Evolutionary conservation across 53 echinoderm and acorn worm species (phyloP), one percentile per base, ranked within the genome.

Genomic region (Apostichopus leukothele): DNA sequence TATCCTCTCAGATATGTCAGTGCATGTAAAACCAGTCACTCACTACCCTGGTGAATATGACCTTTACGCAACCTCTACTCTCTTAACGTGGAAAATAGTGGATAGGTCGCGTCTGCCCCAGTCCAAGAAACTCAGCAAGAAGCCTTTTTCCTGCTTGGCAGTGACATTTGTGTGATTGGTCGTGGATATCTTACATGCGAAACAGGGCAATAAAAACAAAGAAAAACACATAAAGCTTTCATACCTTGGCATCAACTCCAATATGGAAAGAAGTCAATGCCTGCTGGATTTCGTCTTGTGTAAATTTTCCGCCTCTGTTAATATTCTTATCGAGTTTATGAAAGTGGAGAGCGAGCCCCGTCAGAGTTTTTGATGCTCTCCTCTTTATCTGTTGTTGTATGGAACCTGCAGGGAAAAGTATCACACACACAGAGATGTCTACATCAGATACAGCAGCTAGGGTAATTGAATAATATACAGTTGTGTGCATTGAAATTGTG

Each of bases 291-390:
- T 98, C 99, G 5, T 92, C 92, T 90, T 86, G 90, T 67, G 88
- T 92, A 14, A 99, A 74, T 14, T 87, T 89, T 11, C 96, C 94
- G 53, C 94, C 96, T 53, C 96, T 95, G 14, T 94, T 18, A 14
- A 12, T 61, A 92, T 76, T n/a, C 14, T 60, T 86, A 75, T 99
- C 94, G 6, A 99, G 75, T 85, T 99, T 89, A 57, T 85, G 92
- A 90, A 99, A 96, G 85, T 96, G 93, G 60, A 86, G 93, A 18
- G 96, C 99, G 11, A 99, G 91, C 0, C 99, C 99, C 10, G 94
- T 99, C 73, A 99, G 60, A 4, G 99, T 99, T 87, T 88, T 89
- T 20, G 80, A 88, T 7, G 96, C 99, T 83, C 99, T 78, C 79
- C 84, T 94, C 26, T 88, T 92, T 18, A 99, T 90, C 55, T 55